These are phyloP conservation scores for Sigmodon hispidus DNA, from an alignment of 2,113 vertebrate species.

Conservation along the genomic window DNA sequence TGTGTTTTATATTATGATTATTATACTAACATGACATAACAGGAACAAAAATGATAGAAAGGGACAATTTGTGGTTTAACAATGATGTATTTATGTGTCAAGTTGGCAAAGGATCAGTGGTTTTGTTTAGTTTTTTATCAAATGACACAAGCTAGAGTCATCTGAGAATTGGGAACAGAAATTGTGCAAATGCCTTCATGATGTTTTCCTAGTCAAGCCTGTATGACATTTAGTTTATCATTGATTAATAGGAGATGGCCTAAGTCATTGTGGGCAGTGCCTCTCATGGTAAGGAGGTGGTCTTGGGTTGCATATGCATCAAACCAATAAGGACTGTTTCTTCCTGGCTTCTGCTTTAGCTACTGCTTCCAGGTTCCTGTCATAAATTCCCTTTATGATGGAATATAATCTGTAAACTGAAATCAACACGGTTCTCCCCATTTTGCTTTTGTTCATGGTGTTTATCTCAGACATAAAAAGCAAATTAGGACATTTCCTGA, in stretches of 20 bases:
- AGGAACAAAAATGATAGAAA: background rate
- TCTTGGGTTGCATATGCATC: background rate
- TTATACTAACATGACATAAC: background rate
- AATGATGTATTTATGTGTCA: background rate
- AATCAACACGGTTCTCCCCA: background rate
- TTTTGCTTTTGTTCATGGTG: background rate
- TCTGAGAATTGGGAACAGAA: background rate
- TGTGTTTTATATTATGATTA: background rate
- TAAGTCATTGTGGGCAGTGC: background rate
- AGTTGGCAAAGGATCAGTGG: background rate
- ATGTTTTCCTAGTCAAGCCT: background rate
- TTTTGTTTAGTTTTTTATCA: background rate
- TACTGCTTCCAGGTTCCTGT: background rate
- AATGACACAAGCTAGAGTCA: background rate
- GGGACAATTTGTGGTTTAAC: background rate
- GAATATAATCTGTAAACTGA: background rate
- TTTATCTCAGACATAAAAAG: background rate
- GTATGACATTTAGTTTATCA: background rate
- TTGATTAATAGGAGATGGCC: background rate
- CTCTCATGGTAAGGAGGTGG: background rate
- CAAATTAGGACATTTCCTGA: background rate
- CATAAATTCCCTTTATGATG: background rate
- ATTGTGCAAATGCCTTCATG: background rate
- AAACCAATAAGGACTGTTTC: background rate
- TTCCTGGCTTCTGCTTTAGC: background rate